Conservation (phyloP, 1,140 invertebrate genomes). For the Steinernema feltiae region DNA sequence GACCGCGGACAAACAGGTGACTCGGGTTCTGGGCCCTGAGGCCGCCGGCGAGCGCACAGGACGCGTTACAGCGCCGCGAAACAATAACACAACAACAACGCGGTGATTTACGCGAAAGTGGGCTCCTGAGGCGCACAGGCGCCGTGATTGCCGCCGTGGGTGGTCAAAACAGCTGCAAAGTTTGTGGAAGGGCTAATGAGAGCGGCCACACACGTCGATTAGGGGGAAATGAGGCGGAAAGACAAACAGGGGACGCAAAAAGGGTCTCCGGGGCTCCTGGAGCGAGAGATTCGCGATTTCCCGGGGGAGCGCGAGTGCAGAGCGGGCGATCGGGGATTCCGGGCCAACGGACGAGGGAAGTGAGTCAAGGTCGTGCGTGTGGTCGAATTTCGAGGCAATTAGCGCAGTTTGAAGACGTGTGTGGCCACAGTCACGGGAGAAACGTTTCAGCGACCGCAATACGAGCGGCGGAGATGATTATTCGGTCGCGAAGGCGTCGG, state of each 20-base stretch:
- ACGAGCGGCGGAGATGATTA: neutral
- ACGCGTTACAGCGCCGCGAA: neutral
- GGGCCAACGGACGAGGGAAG: neutral
- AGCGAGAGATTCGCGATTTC: neutral
- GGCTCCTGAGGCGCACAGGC: neutral
- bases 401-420: neutral
- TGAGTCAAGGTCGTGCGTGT: neutral
- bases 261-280: neutral
- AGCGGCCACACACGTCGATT: neutral
- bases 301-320: neutral
- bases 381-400: neutral
- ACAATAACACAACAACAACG: neutral
- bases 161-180: slow-evolving; percentile 1
- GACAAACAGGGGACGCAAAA: neutral
- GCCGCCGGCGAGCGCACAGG: neutral
- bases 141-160: neutral
- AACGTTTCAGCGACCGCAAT: neutral
- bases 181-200: slow-evolving; percentile 3
- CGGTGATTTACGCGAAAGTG: neutral
- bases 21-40: neutral
- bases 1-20: neutral
- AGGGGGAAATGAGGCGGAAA: neutral
- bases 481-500: slow-evolving; percentile 1
- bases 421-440: neutral
- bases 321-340: neutral